Conservation (phyloP, 2,113 vertebrate species). For the Calypte anna region DNA sequence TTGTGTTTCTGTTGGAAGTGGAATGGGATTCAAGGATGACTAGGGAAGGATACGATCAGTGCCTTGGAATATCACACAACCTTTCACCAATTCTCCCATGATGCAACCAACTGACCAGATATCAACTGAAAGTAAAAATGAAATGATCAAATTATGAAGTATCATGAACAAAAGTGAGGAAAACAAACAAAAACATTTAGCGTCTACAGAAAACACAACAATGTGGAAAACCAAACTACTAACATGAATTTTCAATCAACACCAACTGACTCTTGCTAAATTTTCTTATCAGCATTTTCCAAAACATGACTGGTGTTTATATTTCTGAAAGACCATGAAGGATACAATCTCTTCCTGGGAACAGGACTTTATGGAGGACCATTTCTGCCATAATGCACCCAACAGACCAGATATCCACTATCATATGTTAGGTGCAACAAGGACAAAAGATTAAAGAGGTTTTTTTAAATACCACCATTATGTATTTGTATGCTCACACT, state of each 20-base stretch:
- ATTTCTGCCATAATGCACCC: conserved; percentile 91
- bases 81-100: conserved; percentile 99
- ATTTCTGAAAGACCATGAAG: conserved; percentile 65
- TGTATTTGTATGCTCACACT: neutral
- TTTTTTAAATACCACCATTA: conserved; percentile 29
- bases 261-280: neutral
- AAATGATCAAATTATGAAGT: conserved; percentile 84
- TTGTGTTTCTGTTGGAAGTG: conserved; percentile 38
- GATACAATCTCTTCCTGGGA: conserved; percentile 91
- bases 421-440: conserved; percentile 75
- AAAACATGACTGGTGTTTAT: neutral
- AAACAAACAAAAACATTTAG: conserved; percentile 64
- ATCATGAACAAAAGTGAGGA: conserved; percentile 76
- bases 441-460: conserved; percentile 75
- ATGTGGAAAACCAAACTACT: conserved; percentile 69
- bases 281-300: neutral
- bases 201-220: conserved; percentile 66
- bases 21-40: conserved; percentile 65
- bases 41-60: conserved; percentile 97
- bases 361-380: conserved; percentile 90
- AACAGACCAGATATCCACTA: conserved; percentile 93
- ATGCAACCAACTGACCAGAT: conserved; percentile 99
- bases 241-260: conserved; percentile 53
- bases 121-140: conserved; percentile 94
- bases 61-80: conserved; percentile 98